Evolutionary conservation across 2,797 vertebrate species (phyloP), one percentile per base, ranked within the genome.

Genomic region (Smutsia gigantea): DNA sequence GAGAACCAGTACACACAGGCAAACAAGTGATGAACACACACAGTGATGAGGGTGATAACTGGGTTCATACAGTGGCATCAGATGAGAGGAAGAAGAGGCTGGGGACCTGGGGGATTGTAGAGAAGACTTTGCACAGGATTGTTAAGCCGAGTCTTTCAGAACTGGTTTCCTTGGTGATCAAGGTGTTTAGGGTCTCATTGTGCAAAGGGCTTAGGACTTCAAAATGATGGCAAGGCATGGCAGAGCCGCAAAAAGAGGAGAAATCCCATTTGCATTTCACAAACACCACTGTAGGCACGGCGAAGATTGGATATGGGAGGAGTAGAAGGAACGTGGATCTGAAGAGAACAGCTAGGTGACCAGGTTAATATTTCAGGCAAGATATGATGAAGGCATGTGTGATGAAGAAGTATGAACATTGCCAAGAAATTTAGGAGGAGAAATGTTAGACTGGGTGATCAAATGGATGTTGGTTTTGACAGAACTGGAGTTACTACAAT

Each of bases 1-100:
- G 13, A 61, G 68, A 49, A 61, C 17, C 11, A 12, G 7, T 17
- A 46, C 2, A 53, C 27, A 34, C 2, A 66, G 42, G 39, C 75
- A 49, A 96, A 61, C 6, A 25, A 29, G 31, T 18, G 12, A 17
- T n/a, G 27, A 84, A 27, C 29, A 11, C 18, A 34, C 57, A 10
- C 17, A 1, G 2, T 14, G 57, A 42, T 1, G 59, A 78, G 17
- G 5, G 13, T 12, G 46, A 42, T 27, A 39, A 39, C 2, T 4
- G 21, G 29, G 71, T 51, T 69, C 18, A 14, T 2, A 39, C 0
- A 10, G 29, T 8, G 29, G 10, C 25, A 25, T 5, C 0, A 0
- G 23, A 51, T 55, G 66, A 63, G 42, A 77, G 27, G 69, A 84
- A 63, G 59, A 78, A 42, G 42, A 77, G 6, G 55, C 7, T 14